Base-by-base conservation (phyloP, 2,888 invertebrate genomes). In the Zaprionus lineosus region DNA sequence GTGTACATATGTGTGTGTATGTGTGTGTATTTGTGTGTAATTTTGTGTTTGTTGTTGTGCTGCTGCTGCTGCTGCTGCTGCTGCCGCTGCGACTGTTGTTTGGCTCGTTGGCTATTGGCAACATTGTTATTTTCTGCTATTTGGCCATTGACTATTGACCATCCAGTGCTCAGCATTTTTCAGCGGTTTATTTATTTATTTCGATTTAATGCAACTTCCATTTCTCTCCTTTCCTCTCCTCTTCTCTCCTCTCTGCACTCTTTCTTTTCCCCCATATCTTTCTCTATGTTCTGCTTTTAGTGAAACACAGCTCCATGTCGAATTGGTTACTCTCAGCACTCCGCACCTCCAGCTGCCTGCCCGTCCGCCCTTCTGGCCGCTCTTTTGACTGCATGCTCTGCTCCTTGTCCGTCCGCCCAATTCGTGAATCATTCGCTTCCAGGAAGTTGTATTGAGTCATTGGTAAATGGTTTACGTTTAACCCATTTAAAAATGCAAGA, bases 381-480 rank as follows among this genome's bases (percentile, higher is more conserved):
- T 6, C 9, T 7, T 3, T 28, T 19, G 12, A 6, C 4, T 26
- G 11, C 11, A 24, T 19, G 14, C 14, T 18, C 14, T 39, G 44
- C 37, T 39, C 47, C 37, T 46, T 52, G 41, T 56, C n/a, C 57
- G 55, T 1, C 24, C n/a, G 24, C 29, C 53, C 44, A 8, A 8
- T 24, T 24, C 15, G 34, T 34, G 11, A 12, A 40, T 15, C 34
- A 26, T 41, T 59, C 48, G 31, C 40, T 81, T 76, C 68, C 81
- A 66, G 84, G 76, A 83, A 79, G 74, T 65, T 71, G 64, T 71
- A 85, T 82, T 82, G 81, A 82, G 81, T 74, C 81, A 85, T 85
- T 73, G 70, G 84, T 83, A 85, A 81, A 81, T 85, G 84, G 84
- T 85, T 82, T 79, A 82, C 75, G 81, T 83, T 84, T 82, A 82